Evolutionary conservation across 53 echinoderm and acorn worm genomes (phyloP).

Genomic region (Stichopus horrens): DNA sequence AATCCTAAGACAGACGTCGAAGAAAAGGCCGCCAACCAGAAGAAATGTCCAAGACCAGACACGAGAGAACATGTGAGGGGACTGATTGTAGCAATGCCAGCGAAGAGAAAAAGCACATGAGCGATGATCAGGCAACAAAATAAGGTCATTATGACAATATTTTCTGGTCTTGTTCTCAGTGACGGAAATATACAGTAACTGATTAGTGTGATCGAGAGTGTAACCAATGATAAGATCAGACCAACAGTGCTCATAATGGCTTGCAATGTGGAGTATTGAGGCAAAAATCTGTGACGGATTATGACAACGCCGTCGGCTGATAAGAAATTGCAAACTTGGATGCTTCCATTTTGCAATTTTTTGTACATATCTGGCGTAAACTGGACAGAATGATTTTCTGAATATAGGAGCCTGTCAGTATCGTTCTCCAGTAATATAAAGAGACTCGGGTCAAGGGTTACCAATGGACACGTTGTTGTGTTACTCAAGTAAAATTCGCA

Average conservation of each 20-base stretch:
- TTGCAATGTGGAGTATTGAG: no score
- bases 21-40: neutral
- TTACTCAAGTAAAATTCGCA: no score
- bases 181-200: neutral
- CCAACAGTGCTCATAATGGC: no score
- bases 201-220: neutral
- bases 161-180: no score
- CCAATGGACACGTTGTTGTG: neutral
- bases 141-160: constrained; percentile 5
- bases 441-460: neutral
- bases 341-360: constrained; percentile 3
- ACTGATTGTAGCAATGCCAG: neutral
- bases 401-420: neutral
- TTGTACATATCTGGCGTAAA: neutral
- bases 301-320: neutral
- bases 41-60: constrained; percentile 15
- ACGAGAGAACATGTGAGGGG: neutral
- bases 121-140: neutral
- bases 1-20: constrained; percentile 7
- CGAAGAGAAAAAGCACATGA: neutral
- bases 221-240: neutral
- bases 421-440: neutral
- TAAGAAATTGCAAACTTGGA: neutral
- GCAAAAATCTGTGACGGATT: no score
- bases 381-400: neutral